These are phyloP conservation scores for Mixornis gularis DNA, from an alignment of 2,113 vertebrate genomes.

Conservation along the genomic window DNA sequence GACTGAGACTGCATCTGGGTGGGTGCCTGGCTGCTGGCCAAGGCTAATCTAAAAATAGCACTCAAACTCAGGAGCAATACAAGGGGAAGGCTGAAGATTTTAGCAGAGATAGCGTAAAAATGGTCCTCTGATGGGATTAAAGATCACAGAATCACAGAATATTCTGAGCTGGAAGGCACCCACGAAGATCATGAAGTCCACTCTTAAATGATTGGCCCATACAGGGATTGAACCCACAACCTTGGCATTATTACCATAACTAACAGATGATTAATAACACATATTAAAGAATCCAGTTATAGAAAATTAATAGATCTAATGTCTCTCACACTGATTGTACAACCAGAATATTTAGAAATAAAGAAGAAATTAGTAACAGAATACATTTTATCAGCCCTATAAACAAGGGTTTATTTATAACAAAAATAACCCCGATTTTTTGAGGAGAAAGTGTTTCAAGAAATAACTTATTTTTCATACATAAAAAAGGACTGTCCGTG, in stretches of 20 bases:
- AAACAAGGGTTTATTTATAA: background rate
- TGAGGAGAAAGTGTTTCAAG: background rate
- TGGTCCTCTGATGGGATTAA: background rate
- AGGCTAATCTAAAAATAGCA: background rate
- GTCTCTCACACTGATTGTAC: background rate
- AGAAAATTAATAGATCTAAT: background rate
- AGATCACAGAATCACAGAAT: background rate
- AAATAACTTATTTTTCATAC: background rate
- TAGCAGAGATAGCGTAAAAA: background rate
- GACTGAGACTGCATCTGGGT: background rate
- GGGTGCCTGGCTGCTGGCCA: background rate
- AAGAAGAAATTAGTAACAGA: background rate
- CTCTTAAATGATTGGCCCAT: background rate
- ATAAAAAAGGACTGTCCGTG: background rate
- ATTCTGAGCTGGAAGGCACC: background rate
- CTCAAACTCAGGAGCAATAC: background rate
- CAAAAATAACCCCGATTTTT: background rate
- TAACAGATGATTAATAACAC: background rate
- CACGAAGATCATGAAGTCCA: fast-evolving
- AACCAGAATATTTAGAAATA: background rate
- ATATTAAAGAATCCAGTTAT: background rate
- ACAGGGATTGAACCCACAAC: background rate
- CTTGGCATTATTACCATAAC: background rate
- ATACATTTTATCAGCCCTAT: background rate
- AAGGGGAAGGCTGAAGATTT: background rate